Percentiles rank a stretch among this genome's conserved stretches.
Conservation (phyloP, 2,113 vertebrate species). For the Channa argus region DNA sequence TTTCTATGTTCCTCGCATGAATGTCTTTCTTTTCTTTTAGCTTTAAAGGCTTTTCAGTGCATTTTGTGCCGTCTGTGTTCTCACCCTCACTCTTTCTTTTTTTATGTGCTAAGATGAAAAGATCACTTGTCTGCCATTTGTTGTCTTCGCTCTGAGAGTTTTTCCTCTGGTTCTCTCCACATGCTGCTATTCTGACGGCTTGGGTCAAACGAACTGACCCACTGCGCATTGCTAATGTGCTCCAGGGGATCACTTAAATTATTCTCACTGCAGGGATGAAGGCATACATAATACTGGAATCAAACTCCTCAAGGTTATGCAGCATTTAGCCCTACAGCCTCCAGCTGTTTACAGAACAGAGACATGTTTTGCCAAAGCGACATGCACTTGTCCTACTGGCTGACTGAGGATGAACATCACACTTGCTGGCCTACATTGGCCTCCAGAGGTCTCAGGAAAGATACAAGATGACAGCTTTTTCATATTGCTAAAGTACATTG, state of each 20-base stretch:
- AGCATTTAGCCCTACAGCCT: conserved; percentile 58
- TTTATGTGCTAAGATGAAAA: conserved; percentile 54
- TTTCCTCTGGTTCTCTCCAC: conserved; percentile 62
- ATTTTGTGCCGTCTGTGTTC: conserved; percentile 16
- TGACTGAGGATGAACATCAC: neutral
- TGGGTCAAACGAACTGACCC: conserved; percentile 69
- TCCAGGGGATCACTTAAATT: conserved; percentile 64
- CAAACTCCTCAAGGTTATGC: conserved; percentile 70
- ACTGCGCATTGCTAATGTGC: conserved; percentile 65
- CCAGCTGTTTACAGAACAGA: conserved; percentile 67
- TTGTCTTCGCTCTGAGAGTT: conserved; percentile 46
- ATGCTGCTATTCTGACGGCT: conserved; percentile 71
- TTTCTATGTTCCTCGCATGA: conserved; percentile 14
- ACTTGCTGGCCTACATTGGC: neutral
- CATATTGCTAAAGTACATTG: neutral
- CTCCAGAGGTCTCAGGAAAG: conserved; percentile 7
- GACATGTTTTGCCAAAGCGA: conserved; percentile 29
- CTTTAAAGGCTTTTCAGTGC: neutral
- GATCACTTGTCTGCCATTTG: conserved; percentile 54
- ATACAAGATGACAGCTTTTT: conserved; percentile 10
- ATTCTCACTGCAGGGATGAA: conserved; percentile 66
- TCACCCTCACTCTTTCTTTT: conserved; percentile 15
- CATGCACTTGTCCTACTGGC: conserved; percentile 1
- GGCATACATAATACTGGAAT: conserved; percentile 53
- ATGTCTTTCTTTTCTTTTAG: conserved; percentile 7